phyloP scores from a whole-genome alignment of 2,113 vertebrate species.

The Telmatochromis sp. region DNA sequence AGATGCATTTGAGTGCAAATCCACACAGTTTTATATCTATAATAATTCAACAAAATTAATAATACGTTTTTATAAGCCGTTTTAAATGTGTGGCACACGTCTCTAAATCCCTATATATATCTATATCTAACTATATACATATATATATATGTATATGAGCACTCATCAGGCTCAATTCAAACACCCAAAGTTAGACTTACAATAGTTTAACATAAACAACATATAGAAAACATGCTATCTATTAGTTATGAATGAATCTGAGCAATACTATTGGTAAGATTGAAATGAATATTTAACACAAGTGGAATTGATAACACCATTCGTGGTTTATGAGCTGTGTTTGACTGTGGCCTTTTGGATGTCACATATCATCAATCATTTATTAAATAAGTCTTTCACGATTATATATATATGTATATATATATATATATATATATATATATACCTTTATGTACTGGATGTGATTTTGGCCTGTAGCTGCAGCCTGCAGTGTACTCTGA shows the following conservation, averaged over 20 bases:
- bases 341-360: not conserved
- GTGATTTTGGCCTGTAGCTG: not conserved
- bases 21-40: not conserved
- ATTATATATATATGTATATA: accelerated
- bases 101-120: not conserved
- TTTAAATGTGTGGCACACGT: not conserved
- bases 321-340: not conserved
- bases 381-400: not conserved
- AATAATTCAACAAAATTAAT: not conserved
- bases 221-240: not conserved
- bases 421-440: accelerated
- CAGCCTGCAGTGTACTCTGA: conserved; percentile 5
- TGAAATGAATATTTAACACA: not conserved
- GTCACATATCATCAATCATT: not conserved
- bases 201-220: not conserved
- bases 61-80: not conserved
- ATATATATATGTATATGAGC: not conserved
- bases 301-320: not conserved
- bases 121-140: not conserved
- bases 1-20: not conserved
- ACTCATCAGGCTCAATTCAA: not conserved
- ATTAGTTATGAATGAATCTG: not conserved
- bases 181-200: not conserved
- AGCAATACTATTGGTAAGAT: not conserved
- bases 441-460: not conserved